Evolutionary conservation across 2,888 invertebrate genomes (phyloP), one percentile per base, ranked within the genome.

Genomic region (Lapara coniferarum): DNA sequence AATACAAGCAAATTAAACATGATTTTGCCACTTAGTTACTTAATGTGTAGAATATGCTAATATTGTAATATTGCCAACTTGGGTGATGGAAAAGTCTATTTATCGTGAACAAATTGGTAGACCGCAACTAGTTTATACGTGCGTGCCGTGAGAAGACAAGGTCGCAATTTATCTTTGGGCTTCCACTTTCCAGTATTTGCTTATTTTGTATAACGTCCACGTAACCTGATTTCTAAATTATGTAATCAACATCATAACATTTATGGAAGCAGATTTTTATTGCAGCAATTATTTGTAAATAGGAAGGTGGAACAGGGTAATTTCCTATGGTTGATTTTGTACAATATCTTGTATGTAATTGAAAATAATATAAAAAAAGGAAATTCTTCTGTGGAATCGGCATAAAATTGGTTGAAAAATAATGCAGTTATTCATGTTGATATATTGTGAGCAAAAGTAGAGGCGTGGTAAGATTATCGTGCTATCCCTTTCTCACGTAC

Each of bases 61-160:
- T 53, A 13, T 51, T 30, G 51, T 57, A 49, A 30, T 51, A 68
- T 57, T 51, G 19, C 56, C 49, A 46, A 12, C 67, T 51, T 30
- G 13, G 51, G 69, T 71, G 56, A 56, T 67, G 66, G 70, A 44
- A 59, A 67, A 69, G 59, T 71, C 57, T 59, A 55, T 72, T 73
- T 71, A 66, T 70, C 66, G 71, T 72, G 63, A 70, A 59, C 67
- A 70, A 69, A 74, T 70, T 71, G 72, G 71, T 70, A 72, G 63
- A 74, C 68, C 67, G 70, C 68, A 67, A 56, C 71, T 68, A 66
- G 68, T 63, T 72, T 72, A 67, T 69, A 69, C 73, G 69, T 71
- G 70, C 72, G 70, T 72, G 75, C 74, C 73, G 69, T 58, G 57
- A 70, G 56, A 70, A 69, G 72, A 73, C 74, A 74, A 76, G 75